Base-by-base conservation (phyloP, 2,888 invertebrate species). In the Taphrorychus bicolor region DNA sequence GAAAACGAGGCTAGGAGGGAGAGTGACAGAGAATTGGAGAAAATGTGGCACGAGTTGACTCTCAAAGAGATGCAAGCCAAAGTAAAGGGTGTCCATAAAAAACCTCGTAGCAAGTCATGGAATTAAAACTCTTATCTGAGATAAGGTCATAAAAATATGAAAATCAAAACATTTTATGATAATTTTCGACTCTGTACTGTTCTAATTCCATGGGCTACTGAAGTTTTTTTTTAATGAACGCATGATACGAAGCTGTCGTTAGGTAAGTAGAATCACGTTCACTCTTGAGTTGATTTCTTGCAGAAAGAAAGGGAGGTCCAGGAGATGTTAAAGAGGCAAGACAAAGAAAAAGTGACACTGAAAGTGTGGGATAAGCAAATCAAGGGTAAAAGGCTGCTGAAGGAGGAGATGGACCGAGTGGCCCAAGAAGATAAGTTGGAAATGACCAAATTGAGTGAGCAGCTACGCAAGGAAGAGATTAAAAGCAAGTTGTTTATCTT, bases 41-140 rank as follows among this genome's bases (percentile, higher is more conserved):
- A 79, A 49, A 85, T 89, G 84, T 89, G 89, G 89, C 77, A 87
- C 56, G 83, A 85, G 32, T 79, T 88, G n/a, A 82, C 84, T 71
- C 80, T 86, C 82, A 88, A 84, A 73, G 87, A 89, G 72, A 77
- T 84, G 2, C 83, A 86, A 3, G 86, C 86, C 5, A 79, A 77
- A 73, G 80, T 81, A 73, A 19, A 22, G n/a, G n/a, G n/a, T n/a
- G n/a, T n/a, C n/a, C n/a, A n/a, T n/a, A n/a, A n/a, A n/a, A n/a
- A n/a, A n/a, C n/a, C n/a, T n/a, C n/a, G n/a, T 16, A 57, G 7
- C 3, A 3, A 14, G n/a, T 9, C 42, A 57, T n/a, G n/a, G n/a
- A n/a, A n/a, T n/a, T n/a, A n/a, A n/a, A n/a, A n/a, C n/a, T n/a
- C n/a, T n/a, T n/a, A n/a, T n/a, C n/a, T n/a, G n/a, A n/a, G n/a